Conservation (phyloP, 2,797 vertebrate genomes). For the Poecile montanus region DNA sequence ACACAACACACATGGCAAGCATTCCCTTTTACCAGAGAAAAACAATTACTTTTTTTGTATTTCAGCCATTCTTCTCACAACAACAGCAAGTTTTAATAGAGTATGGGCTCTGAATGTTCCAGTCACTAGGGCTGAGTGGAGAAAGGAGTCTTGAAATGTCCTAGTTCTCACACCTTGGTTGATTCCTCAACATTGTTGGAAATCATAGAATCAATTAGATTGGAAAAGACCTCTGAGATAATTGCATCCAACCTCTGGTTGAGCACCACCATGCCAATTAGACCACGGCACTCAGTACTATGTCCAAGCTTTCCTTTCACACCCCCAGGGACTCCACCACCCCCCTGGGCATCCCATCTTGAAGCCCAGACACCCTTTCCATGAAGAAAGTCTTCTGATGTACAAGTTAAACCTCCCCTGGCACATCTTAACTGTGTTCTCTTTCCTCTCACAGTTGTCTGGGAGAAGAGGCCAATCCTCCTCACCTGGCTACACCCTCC, state of each 20-base stretch:
- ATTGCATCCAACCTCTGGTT: no score
- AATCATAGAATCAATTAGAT: not conserved
- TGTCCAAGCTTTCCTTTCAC: not conserved
- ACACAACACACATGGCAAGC: not conserved
- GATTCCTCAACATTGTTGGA: not conserved
- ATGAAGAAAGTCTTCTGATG: not conserved
- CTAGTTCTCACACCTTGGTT: not conserved
- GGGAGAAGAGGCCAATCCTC: not conserved
- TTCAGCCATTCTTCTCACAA: not conserved
- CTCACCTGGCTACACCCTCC: not conserved
- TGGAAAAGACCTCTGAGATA: not conserved
- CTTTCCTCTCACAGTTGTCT: not conserved
- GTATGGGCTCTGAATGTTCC: not conserved
- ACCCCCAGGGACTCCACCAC: not conserved
- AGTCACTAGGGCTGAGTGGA: not conserved
- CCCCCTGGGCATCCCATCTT: not conserved
- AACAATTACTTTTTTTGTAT: not conserved
- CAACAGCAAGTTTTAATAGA: not conserved
- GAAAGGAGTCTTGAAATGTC: not conserved
- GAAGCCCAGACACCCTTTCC: fast-evolving
- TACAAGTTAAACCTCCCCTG: not conserved
- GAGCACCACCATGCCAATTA: not conserved
- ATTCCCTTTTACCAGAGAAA: not conserved
- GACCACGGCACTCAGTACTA: not conserved
- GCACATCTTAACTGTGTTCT: not conserved